Conservation (phyloP, 1,140 invertebrate genomes). For the fruit fly (Drosophila melanogaster) region DNA sequence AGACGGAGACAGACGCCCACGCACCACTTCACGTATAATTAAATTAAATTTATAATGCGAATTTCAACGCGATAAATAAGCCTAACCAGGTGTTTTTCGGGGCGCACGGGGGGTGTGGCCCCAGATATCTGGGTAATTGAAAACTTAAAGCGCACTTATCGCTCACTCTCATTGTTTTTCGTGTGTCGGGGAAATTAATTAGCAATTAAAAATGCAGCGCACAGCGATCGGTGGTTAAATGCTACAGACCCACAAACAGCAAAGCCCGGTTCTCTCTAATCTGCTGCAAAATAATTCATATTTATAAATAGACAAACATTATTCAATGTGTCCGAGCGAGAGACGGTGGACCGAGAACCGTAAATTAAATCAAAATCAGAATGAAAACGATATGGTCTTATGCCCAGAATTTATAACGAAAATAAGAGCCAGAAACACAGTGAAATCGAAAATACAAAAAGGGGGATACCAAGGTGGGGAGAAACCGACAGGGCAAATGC, state of each 20-base stretch:
- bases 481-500: slow-evolving; percentile 2
- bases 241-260: slow-evolving; percentile 6
- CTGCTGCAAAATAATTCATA: slow-evolving; percentile 74
- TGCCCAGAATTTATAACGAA: slow-evolving; percentile 78
- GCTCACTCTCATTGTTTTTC: slow-evolving; percentile 63
- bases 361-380: slow-evolving; percentile 82
- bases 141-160: slow-evolving; percentile 53
- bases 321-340: slow-evolving; percentile 72
- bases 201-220: slow-evolving; percentile 80
- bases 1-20: slow-evolving; percentile 33
- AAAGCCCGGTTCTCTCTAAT: slow-evolving; percentile 43
- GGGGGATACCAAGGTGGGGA: not conserved
- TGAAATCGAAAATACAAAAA: slow-evolving; percentile 54
- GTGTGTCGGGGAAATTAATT: slow-evolving; percentile 73
- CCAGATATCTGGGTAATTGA: slow-evolving; percentile 38
- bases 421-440: slow-evolving; percentile 49
- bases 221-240: slow-evolving; percentile 34
- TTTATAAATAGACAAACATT: slow-evolving; percentile 83
- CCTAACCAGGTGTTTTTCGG: slow-evolving; percentile 60
- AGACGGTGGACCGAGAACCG: slow-evolving; percentile 64
- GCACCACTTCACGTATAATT: slow-evolving; percentile 59
- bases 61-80: slow-evolving; percentile 56
- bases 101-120: slow-evolving; percentile 10
- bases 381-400: slow-evolving; percentile 79
- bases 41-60: slow-evolving; percentile 72